Evolutionary conservation across 2,888 invertebrate genomes (phyloP).

Genomic region (Molanna angustata): DNA sequence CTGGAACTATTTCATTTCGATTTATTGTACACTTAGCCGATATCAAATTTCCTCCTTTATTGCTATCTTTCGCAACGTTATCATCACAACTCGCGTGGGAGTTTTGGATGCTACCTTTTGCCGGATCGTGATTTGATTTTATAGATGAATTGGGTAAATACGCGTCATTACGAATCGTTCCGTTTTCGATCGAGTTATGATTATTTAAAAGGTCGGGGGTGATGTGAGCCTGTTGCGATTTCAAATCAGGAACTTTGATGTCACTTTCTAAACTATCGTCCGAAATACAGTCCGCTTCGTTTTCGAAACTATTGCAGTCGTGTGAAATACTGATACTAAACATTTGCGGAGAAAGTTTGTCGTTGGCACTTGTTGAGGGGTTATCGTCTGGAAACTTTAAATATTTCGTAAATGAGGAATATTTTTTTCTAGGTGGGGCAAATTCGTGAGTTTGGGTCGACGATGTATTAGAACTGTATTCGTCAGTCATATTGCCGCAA

Average conservation of each 20-base stretch:
- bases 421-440: slow-evolving; percentile 44
- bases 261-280: slow-evolving; percentile 50
- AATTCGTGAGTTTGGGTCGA: slow-evolving; percentile 42
- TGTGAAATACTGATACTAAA: slow-evolving; percentile 62
- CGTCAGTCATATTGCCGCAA: slow-evolving; percentile 48
- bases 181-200: slow-evolving; percentile 50
- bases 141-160: neutral
- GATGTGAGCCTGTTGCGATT: slow-evolving; percentile 33
- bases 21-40: slow-evolving; percentile 6
- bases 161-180: neutral
- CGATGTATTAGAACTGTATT: slow-evolving; percentile 38
- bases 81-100: neutral
- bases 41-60: slow-evolving; percentile 3
- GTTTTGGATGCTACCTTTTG: slow-evolving; percentile 3
- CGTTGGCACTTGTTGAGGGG: slow-evolving; percentile 37
- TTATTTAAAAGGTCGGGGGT: slow-evolving; percentile 60
- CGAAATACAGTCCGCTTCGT: slow-evolving; percentile 47
- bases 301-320: slow-evolving; percentile 46
- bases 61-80: slow-evolving; percentile 12
- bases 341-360: slow-evolving; percentile 46
- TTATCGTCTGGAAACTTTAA: slow-evolving; percentile 35
- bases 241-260: slow-evolving; percentile 4
- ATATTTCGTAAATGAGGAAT: slow-evolving; percentile 37
- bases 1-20: slow-evolving; percentile 6
- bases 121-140: neutral